Base-by-base conservation (phyloP, 1,140 invertebrate genomes). In the Physella acuta region DNA sequence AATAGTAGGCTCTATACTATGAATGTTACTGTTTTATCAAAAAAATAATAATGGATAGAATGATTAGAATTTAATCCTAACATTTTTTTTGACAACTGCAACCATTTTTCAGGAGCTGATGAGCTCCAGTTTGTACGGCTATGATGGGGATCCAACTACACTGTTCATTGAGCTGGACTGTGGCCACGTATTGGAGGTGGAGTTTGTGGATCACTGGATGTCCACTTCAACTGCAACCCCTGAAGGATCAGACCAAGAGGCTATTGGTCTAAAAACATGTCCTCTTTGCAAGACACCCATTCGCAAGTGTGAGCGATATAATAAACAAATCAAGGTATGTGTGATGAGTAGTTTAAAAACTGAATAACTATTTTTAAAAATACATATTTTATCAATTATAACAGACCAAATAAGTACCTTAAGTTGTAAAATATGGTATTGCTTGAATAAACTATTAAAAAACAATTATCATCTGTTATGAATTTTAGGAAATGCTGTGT, bases 271-370 rank as follows among this genome's bases (percentile, higher is more conserved):
- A 66, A 89, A 88, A 71, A 63, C 74, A 1, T 92, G 91, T 80
- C 90, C 90, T 5, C 82, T 79, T 71, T 92, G 91, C 75, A 88
- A 88, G 68, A 88, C 87, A 20, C 82, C 86, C 0, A 89, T 92
- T n/a, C 84, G 86, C 31, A 87, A 86, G 71, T 90, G 88, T 71
- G 75, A 86, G 14, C 81, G 90, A 28, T 91, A 89, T 76, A 88
- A 88, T 67, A 86, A 88, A 68, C 76, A 86, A 5, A 84, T 91
- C 0, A 90, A 90, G 73, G 56, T 78, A n/a, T n/a, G n/a, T n/a
- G n/a, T n/a, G n/a, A n/a, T n/a, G n/a, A n/a, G n/a, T n/a, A n/a
- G n/a, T n/a, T n/a, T n/a, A n/a, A n/a, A n/a, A n/a, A n/a, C n/a
- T n/a, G n/a, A n/a, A n/a, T n/a, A n/a, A n/a, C n/a, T n/a, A n/a